phyloP scores from a whole-genome alignment of 92 coral and sea anemone genomes.

The Galaxea fascicularis region DNA sequence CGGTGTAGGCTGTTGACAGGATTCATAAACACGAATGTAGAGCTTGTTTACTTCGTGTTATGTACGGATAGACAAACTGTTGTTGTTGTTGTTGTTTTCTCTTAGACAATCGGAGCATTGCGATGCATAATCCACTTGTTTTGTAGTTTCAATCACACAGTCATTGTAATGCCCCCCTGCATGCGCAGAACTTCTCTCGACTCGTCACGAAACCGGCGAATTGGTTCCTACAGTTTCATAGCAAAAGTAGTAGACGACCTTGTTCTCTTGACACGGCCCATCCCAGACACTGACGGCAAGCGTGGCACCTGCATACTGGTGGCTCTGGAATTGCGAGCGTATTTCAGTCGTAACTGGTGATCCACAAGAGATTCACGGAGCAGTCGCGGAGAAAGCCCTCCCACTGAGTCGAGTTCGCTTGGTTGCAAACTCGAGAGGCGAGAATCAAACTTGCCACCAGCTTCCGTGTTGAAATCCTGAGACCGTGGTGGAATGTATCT shows the following conservation, averaged over 20 bases:
- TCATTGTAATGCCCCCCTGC: no score
- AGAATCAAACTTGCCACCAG: background rate
- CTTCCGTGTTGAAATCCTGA: conserved; percentile 15
- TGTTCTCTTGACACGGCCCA: conserved; percentile 66
- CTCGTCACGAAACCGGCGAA: no score
- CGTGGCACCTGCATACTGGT: conserved; percentile 77
- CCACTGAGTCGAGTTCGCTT: conserved; percentile 12
- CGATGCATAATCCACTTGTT: no score
- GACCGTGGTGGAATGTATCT: conserved; percentile 72
- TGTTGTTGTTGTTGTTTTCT: no score
- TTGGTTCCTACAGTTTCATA: background rate
- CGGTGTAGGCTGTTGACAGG: no score
- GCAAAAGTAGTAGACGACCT: conserved; percentile 42
- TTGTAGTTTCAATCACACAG: no score
- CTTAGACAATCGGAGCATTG: no score
- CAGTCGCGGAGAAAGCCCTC: conserved; percentile 2
- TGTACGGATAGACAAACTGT: no score
- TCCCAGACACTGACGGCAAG: conserved; percentile 49
- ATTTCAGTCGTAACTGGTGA: conserved; percentile 64
- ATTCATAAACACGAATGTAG: no score
- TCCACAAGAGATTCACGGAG: conserved; percentile 69
- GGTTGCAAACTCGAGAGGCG: conserved; percentile 20
- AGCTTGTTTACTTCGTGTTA: no score
- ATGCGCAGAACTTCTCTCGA: no score
- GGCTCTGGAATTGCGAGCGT: conserved; percentile 74